These are phyloP conservation scores for Rhopilema esculentum DNA, from an alignment of 30 jellyfish, hydroid and myxozoan genomes.

Conservation along the genomic window DNA sequence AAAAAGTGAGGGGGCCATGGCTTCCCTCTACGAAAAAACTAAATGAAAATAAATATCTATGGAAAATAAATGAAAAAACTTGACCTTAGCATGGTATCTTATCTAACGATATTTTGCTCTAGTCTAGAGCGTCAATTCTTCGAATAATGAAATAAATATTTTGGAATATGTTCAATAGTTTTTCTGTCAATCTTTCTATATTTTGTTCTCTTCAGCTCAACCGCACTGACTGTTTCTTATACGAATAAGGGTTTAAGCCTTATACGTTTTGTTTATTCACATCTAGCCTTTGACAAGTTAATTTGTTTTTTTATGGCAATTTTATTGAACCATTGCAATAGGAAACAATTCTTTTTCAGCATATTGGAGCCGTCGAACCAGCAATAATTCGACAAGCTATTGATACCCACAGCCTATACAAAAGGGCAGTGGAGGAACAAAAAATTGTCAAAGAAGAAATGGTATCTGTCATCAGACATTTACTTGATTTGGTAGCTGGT, in stretches of 20 bases:
- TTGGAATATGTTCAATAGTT: neutral
- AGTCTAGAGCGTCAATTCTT: neutral
- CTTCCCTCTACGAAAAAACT: neutral
- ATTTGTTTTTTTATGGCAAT: neutral
- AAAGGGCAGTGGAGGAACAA: constrained; percentile 15
- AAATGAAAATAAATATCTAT: neutral
- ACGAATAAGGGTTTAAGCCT: neutral
- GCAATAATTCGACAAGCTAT: constrained; percentile 13
- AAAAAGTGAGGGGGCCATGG: neutral
- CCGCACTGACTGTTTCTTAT: neutral
- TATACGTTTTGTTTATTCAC: neutral
- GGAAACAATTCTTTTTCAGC: constrained; percentile 3
- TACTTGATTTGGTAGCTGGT: constrained; percentile 2
- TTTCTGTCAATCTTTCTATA: neutral
- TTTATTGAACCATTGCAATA: constrained; percentile 1
- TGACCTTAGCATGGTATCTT: neutral
- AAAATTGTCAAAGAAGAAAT: constrained; percentile 7
- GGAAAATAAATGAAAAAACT: neutral
- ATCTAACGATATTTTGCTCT: neutral
- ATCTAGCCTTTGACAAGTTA: neutral
- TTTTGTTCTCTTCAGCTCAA: neutral
- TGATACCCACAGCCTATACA: constrained; percentile 17
- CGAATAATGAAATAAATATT: neutral
- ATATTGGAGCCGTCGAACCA: constrained; percentile 1
- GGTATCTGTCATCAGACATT: constrained; percentile 5